phyloP scores from a whole-genome alignment of 2,888 invertebrate genomes.

The Rhamphomyia laevipes region DNA sequence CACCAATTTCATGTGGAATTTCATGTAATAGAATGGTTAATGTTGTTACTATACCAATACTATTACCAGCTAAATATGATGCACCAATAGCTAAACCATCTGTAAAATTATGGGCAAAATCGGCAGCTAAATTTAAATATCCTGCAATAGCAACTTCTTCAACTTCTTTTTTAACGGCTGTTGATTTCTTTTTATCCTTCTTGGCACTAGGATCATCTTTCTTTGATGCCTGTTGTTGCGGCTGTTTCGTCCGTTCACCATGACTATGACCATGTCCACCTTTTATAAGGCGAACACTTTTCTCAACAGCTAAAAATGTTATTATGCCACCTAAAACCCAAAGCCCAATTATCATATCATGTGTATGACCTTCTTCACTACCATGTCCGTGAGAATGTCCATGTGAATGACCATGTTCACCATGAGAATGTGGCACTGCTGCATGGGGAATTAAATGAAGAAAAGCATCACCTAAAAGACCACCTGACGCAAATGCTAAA shows the following conservation, averaged over 20 bases:
- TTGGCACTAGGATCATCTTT: constrained; percentile 15
- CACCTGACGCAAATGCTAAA: constrained; percentile 87
- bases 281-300: constrained; percentile 76
- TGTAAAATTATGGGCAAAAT: constrained; percentile 98
- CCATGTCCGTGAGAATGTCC: constrained; percentile 27
- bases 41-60: constrained; percentile 80
- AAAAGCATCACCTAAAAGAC: constrained; percentile 96
- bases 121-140: constrained; percentile 94
- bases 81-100: constrained; percentile 99
- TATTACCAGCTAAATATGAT: constrained; percentile 85
- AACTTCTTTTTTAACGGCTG: constrained; percentile 36
- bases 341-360: constrained; percentile 84
- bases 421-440: constrained; percentile 45
- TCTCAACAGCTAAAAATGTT: constrained; percentile 86
- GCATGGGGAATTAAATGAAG: constrained; percentile 98
- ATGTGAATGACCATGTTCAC: constrained; percentile 27
- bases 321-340: constrained; percentile 92
- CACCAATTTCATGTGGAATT: constrained; percentile 99
- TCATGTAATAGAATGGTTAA: constrained; percentile 94
- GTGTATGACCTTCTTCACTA: constrained; percentile 43
- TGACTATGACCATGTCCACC: constrained; percentile 72
- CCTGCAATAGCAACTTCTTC: constrained; percentile 64
- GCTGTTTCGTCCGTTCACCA: constrained; percentile 23
- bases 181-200: constrained; percentile 36
- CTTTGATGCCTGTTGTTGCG: constrained; percentile 7